Conservation (phyloP, 2,888 invertebrate species). For the Nebria salina region DNA sequence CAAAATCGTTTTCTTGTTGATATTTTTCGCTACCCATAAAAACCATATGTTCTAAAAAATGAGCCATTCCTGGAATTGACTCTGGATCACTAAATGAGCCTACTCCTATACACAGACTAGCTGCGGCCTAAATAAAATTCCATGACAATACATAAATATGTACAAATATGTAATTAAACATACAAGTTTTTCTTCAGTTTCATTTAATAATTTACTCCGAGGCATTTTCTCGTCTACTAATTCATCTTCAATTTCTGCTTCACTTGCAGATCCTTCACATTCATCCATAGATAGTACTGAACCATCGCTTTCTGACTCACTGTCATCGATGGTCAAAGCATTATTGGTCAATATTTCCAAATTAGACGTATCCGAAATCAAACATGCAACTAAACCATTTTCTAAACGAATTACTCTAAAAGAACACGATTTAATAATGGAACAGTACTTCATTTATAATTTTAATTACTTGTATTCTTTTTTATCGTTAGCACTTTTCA, state of each 20-base stretch:
- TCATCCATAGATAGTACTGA: constrained; percentile 52
- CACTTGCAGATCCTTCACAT: constrained; percentile 51
- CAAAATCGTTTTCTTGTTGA: constrained; percentile 86
- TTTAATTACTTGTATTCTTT: constrained; percentile 75
- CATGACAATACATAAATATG: no score
- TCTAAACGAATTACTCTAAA: constrained; percentile 71
- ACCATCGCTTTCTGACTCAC: constrained; percentile 62
- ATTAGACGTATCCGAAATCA: constrained; percentile 72
- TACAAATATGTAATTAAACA: neutral
- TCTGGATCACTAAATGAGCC: constrained; percentile 83
- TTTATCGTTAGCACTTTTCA: constrained; percentile 79
- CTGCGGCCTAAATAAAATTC: constrained; percentile 69
- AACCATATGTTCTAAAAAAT: constrained; percentile 91
- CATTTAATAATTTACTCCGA: constrained; percentile 50
- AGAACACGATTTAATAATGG: constrained; percentile 33
- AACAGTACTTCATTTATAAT: constrained; percentile 11
- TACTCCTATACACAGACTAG: constrained; percentile 78
- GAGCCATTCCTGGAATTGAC: constrained; percentile 81
- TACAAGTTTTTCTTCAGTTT: constrained; percentile 59
- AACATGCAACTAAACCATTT: constrained; percentile 77
- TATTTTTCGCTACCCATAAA: constrained; percentile 95
- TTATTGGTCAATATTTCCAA: constrained; percentile 49
- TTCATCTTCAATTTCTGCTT: constrained; percentile 51
- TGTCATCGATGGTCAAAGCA: constrained; percentile 62
- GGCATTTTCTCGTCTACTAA: constrained; percentile 52